phyloP scores from a whole-genome alignment of 2,113 vertebrate species.

The Natator depressus region DNA sequence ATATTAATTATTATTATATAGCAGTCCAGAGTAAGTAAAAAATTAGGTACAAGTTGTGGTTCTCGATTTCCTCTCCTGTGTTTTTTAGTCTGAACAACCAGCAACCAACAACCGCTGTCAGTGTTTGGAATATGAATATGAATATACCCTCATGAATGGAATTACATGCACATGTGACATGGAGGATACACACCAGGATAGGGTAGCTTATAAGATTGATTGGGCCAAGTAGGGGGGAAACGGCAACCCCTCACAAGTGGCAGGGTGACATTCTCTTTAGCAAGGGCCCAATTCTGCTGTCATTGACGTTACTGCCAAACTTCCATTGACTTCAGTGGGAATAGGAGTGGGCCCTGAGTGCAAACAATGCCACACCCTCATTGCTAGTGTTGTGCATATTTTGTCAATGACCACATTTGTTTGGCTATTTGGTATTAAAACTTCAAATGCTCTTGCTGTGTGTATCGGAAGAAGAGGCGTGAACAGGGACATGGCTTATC shows the following conservation, averaged over 20 bases:
- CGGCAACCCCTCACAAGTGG: neutral
- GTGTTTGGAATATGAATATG: neutral
- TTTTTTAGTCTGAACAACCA: neutral
- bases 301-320: neutral
- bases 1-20: neutral
- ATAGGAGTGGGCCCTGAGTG: neutral
- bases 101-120: neutral
- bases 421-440: neutral
- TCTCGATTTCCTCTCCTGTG: fast-evolving
- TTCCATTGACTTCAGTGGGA: neutral
- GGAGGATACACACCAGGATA: neutral
- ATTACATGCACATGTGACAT: neutral
- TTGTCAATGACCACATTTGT: neutral
- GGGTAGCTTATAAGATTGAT: neutral
- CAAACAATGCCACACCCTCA: neutral
- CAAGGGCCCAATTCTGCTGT: neutral
- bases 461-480: neutral
- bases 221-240: neutral
- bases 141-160: neutral
- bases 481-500: neutral
- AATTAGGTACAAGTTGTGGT: neutral
- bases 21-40: neutral
- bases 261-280: neutral
- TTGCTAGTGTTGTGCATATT: neutral
- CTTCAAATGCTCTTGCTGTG: neutral